Evolutionary conservation across 2,113 vertebrate genomes (phyloP).

Genomic region (Mellivora capensis): DNA sequence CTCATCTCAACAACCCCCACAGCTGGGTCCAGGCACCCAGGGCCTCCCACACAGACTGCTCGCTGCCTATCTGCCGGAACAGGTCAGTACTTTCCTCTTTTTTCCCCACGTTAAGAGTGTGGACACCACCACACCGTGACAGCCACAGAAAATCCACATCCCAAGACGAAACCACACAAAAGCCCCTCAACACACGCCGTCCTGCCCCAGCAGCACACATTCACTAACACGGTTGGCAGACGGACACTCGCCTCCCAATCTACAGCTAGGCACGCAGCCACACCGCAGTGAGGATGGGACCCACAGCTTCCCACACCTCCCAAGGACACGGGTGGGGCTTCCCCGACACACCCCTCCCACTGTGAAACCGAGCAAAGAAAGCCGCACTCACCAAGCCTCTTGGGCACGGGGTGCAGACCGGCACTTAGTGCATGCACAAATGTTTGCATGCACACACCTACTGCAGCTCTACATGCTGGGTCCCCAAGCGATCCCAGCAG

Average conservation of each 20-base stretch:
- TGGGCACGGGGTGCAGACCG: neutral
- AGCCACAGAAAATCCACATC: neutral
- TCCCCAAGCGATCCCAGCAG: too few species aligned
- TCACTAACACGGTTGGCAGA: accelerated
- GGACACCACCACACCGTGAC: neutral
- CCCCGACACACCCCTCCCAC: neutral
- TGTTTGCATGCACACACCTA: accelerated
- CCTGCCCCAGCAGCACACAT: neutral
- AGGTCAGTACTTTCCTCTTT: neutral
- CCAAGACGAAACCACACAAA: neutral
- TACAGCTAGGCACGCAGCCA: neutral
- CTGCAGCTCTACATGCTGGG: neutral
- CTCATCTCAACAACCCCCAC: too few species aligned
- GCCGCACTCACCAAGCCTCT: neutral
- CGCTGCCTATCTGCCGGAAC: too few species aligned
- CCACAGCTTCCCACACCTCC: neutral
- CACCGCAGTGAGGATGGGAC: too few species aligned
- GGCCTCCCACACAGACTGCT: neutral
- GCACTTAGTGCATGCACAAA: accelerated
- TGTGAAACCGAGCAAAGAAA: neutral
- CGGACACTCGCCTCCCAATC: accelerated
- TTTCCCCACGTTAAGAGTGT: neutral
- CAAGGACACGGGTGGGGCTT: neutral
- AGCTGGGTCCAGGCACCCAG: neutral
- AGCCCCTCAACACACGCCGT: neutral